A percentile compares a stretch with the other conserved stretches of the same genome.
phyloP scores from a whole-genome alignment of 1,140 invertebrate genomes.

The Scaptodrosophila lebanonensis region DNA sequence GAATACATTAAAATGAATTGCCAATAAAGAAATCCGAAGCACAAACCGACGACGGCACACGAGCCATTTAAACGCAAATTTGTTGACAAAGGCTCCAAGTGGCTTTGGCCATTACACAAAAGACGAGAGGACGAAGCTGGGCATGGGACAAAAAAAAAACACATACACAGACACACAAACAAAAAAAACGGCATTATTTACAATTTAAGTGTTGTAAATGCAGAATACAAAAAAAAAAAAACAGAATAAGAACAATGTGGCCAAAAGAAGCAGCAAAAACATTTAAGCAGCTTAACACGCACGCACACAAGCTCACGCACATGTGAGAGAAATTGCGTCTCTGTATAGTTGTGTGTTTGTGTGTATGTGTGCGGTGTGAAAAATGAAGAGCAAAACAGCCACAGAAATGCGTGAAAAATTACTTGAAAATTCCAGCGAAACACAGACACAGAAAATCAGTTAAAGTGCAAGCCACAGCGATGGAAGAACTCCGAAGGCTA shows the following conservation, averaged over 20 bases:
- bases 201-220: slow-evolving; percentile 73
- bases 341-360: no score
- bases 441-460: background rate
- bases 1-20: slow-evolving; percentile 67
- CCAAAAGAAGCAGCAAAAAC: slow-evolving; percentile 54
- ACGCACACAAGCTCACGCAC: slow-evolving; percentile 17
- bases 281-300: slow-evolving; percentile 67
- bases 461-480: background rate
- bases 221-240: slow-evolving; percentile 16
- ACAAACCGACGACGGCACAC: slow-evolving; percentile 21
- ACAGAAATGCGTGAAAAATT: slow-evolving; percentile 73
- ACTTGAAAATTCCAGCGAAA: slow-evolving; percentile 62
- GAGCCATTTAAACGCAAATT: slow-evolving; percentile 68
- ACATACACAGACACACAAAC: slow-evolving; percentile 19
- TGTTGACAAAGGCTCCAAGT: slow-evolving; percentile 72
- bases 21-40: slow-evolving; percentile 19
- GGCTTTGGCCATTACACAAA: slow-evolving; percentile 67
- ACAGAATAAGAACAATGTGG: slow-evolving; percentile 52
- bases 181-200: slow-evolving; percentile 64
- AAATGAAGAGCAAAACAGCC: slow-evolving; percentile 71
- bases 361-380: slow-evolving; percentile 47
- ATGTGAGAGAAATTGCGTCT: no score
- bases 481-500: background rate
- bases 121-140: background rate
- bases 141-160: no score